These are phyloP conservation scores for Siniperca undulata DNA, from an alignment of 2,797 vertebrate genomes.

Conservation along the genomic window DNA sequence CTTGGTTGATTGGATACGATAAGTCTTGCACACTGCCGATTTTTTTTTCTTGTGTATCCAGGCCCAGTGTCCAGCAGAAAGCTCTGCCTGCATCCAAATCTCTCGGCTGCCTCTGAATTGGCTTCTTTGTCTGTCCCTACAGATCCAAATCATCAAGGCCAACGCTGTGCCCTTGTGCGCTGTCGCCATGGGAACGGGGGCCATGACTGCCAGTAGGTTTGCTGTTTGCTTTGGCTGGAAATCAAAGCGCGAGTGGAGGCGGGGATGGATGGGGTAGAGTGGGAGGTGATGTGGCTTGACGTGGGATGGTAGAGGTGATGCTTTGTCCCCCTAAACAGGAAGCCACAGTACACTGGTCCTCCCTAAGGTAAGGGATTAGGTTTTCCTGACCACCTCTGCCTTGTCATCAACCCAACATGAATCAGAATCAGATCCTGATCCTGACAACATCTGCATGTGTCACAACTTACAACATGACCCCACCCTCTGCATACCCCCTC, in stretches of 20 bases:
- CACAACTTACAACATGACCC: constrained; percentile 42
- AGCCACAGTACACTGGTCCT: constrained; percentile 57
- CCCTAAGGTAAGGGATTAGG: constrained; percentile 60
- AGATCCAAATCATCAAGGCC: constrained; percentile 86
- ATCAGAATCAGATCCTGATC: constrained; percentile 45
- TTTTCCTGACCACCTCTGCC: constrained; percentile 74
- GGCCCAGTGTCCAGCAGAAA: constrained; percentile 77
- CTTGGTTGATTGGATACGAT: constrained; percentile 82
- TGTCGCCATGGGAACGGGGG: constrained; percentile 81
- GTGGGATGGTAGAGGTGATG: constrained; percentile 75
- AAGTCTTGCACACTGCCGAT: constrained; percentile 67
- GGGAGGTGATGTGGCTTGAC: constrained; percentile 76
- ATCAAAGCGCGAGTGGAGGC: constrained; percentile 83
- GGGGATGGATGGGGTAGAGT: constrained; percentile 74
- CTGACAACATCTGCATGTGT: constrained; percentile 76
- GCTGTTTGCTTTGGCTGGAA: constrained; percentile 88
- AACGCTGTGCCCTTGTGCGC: constrained; percentile 72
- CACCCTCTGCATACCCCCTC: constrained; percentile 31
- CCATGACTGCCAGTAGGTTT: constrained; percentile 72
- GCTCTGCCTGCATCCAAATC: constrained; percentile 75
- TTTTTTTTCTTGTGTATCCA: constrained; percentile 65
- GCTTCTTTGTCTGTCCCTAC: constrained; percentile 84
- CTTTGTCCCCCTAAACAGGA: constrained; percentile 72
- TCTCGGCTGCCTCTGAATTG: constrained; percentile 82
- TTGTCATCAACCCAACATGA: constrained; percentile 71